These are phyloP conservation scores for Ochotona princeps DNA, from an alignment of 2,113 vertebrate genomes.

Conservation along the genomic window DNA sequence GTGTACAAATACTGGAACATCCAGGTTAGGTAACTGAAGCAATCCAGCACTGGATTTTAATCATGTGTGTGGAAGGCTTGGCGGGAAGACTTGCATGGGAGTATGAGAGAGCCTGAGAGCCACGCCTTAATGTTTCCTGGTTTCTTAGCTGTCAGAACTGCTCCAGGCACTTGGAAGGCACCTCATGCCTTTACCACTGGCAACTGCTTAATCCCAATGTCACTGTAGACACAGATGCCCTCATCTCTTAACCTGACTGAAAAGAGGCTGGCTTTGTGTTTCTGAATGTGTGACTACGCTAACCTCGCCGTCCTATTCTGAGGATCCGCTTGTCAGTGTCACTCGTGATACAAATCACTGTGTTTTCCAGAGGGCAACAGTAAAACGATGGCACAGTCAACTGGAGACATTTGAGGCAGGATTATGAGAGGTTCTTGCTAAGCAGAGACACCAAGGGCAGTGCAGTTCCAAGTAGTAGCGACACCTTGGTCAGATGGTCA, in stretches of 20 bases:
- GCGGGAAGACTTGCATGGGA: accelerated
- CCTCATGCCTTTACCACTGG: accelerated
- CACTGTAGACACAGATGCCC: too few relatives aligned
- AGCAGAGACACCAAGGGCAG: accelerated
- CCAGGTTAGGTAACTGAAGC: neutral
- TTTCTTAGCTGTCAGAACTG: neutral
- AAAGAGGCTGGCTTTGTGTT: neutral
- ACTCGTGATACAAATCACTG: neutral
- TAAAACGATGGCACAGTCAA: neutral
- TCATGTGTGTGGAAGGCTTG: neutral
- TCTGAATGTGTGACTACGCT: neutral
- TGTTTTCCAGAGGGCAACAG: neutral
- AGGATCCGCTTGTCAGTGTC: neutral
- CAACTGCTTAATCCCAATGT: neutral
- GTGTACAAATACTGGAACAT: neutral
- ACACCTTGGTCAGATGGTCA: neutral
- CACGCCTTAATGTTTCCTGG: accelerated
- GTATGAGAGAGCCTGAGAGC: accelerated
- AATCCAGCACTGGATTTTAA: neutral
- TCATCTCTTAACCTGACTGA: neutral
- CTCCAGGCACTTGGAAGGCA: accelerated
- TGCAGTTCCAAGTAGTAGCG: neutral
- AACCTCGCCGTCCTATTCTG: neutral
- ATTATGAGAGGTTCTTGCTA: neutral
- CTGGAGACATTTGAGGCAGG: neutral